A percentile compares a stretch with the other conserved stretches of the same genome.
These are phyloP conservation scores for Poecilus cupreus DNA, from an alignment of 2,888 invertebrate species.

Conservation along the genomic window DNA sequence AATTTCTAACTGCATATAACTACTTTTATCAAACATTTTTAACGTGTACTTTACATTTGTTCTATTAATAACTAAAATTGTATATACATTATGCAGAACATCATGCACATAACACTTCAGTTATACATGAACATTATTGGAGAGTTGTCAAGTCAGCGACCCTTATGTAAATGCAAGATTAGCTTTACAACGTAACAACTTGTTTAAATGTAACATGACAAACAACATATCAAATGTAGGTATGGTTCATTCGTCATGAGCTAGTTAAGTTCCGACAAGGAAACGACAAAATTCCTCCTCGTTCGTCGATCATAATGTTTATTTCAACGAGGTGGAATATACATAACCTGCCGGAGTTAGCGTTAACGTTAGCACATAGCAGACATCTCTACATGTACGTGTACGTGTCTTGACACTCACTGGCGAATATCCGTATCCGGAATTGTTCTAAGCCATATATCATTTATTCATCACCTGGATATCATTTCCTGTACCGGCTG, in stretches of 20 bases:
- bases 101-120: background rate
- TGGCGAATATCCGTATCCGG: constrained; percentile 47
- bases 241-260: constrained; percentile 23
- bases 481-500: constrained; percentile 49
- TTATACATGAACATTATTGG: background rate
- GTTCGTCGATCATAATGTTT: background rate
- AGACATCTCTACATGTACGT: too few species aligned
- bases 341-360: background rate
- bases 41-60: too few species aligned
- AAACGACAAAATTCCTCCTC: constrained; percentile 22
- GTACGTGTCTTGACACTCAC: constrained; percentile 43
- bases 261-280: constrained; percentile 25
- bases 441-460: constrained; percentile 53
- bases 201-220: background rate
- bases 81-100: too few species aligned
- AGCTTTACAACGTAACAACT: background rate
- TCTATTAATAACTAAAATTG: too few species aligned
- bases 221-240: constrained; percentile 1
- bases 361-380: background rate
- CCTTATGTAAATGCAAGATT: background rate
- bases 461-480: constrained; percentile 57
- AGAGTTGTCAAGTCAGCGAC: background rate
- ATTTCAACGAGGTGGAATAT: constrained; percentile 17
- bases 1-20: too few species aligned
- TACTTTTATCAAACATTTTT: too few species aligned